Percentiles rank a stretch among this genome's conserved stretches.
Evolutionary conservation across 2,113 vertebrate species (phyloP).

Genomic region (Poeciliopsis occidentalis): DNA sequence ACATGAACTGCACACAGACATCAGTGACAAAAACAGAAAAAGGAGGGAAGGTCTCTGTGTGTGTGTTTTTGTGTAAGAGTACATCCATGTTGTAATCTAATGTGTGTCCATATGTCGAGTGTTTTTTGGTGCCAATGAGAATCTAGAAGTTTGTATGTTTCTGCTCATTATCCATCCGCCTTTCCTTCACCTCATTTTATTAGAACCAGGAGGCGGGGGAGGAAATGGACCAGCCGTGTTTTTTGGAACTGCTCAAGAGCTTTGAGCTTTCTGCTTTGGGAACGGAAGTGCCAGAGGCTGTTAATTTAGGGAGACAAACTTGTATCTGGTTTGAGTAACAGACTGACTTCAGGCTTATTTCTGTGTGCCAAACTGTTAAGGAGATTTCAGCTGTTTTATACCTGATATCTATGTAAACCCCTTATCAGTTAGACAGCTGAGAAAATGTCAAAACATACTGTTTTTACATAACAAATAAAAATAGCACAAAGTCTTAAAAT

Average conservation of each 20-base stretch:
- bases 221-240: slow-evolving; percentile 70
- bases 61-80: neutral
- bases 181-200: slow-evolving; percentile 61
- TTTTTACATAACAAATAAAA: slow-evolving; percentile 11
- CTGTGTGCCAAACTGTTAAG: neutral
- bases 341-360: slow-evolving; percentile 30
- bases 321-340: slow-evolving; percentile 58
- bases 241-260: slow-evolving; percentile 63
- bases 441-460: neutral
- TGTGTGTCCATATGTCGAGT: neutral
- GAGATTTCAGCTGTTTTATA: neutral
- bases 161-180: slow-evolving; percentile 22
- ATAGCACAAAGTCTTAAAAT: slow-evolving; percentile 54
- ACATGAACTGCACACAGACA: slow-evolving; percentile 68
- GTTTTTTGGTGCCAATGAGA: slow-evolving; percentile 12
- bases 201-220: slow-evolving; percentile 68
- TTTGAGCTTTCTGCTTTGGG: slow-evolving; percentile 63
- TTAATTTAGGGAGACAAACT: slow-evolving; percentile 51
- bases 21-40: slow-evolving; percentile 48
- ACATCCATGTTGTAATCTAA: slow-evolving; percentile 4
- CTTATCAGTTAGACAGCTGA: neutral
- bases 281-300: slow-evolving; percentile 69
- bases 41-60: slow-evolving; percentile 10
- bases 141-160: slow-evolving; percentile 10
- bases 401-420: neutral